Conservation (phyloP, 53 echinoderm and acorn worm species). For the Arbacia lixula region DNA sequence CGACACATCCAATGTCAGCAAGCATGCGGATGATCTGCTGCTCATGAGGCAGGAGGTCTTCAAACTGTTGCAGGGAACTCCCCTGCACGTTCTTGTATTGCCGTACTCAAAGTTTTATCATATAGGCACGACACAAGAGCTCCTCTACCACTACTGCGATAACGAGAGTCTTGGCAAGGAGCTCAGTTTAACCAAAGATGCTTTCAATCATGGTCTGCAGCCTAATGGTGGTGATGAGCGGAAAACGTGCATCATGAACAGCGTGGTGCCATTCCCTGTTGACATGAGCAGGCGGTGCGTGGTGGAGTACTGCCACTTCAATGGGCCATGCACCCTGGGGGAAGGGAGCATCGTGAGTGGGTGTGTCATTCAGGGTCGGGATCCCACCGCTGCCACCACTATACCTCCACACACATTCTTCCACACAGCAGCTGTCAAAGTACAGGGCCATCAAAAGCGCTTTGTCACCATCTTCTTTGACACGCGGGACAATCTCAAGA, state of each 20-base stretch:
- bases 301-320: slow-evolving; percentile 76
- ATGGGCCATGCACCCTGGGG: slow-evolving; percentile 45
- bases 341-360: slow-evolving; percentile 78
- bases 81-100: slow-evolving; percentile 75
- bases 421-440: slow-evolving; percentile 72
- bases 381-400: background rate
- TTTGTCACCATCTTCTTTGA: slow-evolving; percentile 84
- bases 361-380: slow-evolving; percentile 52
- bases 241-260: slow-evolving; percentile 74
- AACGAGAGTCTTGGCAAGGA: slow-evolving; percentile 54
- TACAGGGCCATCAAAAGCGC: slow-evolving; percentile 8
- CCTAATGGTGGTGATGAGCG: background rate
- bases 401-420: slow-evolving; percentile 76
- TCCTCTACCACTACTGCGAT: slow-evolving; percentile 78
- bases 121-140: slow-evolving; percentile 84
- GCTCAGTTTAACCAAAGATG: slow-evolving; percentile 50
- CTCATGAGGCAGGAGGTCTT: slow-evolving; percentile 74
- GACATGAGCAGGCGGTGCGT: slow-evolving; percentile 60
- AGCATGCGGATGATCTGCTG: slow-evolving; percentile 56
- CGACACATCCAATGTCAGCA: slow-evolving; percentile 69
- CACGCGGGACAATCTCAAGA: slow-evolving; percentile 80
- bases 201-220: slow-evolving; percentile 40
- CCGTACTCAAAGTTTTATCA: slow-evolving; percentile 87
- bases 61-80: slow-evolving; percentile 71
- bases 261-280: slow-evolving; percentile 44